A percentile compares a stretch with the other conserved stretches of the same genome.
Evolutionary conservation across 2,113 vertebrate genomes (phyloP).

Genomic region (Petromus typicus): DNA sequence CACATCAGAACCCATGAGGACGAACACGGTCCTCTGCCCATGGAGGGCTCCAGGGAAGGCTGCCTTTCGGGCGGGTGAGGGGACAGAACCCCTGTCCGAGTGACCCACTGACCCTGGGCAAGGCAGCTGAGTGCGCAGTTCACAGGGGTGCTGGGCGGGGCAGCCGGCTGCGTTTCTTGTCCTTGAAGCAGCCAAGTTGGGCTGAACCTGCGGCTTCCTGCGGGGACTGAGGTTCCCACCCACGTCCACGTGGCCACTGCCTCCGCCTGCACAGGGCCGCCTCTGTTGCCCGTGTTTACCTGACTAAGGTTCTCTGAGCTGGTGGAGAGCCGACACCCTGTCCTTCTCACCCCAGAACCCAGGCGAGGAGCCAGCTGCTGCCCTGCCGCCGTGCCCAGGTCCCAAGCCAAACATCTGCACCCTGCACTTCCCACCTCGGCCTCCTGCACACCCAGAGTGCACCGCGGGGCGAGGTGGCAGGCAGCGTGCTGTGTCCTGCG

Average conservation of each 20-base stretch:
- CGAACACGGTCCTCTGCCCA: neutral
- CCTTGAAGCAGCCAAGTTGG: constrained; percentile 67
- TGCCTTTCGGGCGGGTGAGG: neutral
- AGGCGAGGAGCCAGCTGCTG: neutral
- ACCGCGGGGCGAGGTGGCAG: neutral
- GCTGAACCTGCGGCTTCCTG: constrained; percentile 57
- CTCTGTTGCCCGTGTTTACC: constrained; percentile 78
- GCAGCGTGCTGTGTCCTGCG: neutral
- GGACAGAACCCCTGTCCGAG: neutral
- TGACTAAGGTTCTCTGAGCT: constrained; percentile 58
- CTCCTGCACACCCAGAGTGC: too few species aligned
- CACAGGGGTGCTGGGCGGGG: neutral
- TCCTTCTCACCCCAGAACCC: constrained; percentile 21
- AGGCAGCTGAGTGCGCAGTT: neutral
- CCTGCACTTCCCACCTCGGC: neutral
- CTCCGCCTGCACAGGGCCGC: constrained; percentile 43
- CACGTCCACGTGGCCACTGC: neutral
- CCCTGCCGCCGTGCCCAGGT: neutral
- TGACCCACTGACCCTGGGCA: neutral
- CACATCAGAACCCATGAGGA: neutral
- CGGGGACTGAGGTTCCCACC: constrained; percentile 23
- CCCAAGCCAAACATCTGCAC: neutral
- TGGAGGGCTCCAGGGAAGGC: neutral
- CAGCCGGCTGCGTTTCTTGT: constrained; percentile 69
- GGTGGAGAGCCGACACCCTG: neutral